Conservation (phyloP, 1,140 invertebrate genomes). For the Xylocopa sonorina region DNA sequence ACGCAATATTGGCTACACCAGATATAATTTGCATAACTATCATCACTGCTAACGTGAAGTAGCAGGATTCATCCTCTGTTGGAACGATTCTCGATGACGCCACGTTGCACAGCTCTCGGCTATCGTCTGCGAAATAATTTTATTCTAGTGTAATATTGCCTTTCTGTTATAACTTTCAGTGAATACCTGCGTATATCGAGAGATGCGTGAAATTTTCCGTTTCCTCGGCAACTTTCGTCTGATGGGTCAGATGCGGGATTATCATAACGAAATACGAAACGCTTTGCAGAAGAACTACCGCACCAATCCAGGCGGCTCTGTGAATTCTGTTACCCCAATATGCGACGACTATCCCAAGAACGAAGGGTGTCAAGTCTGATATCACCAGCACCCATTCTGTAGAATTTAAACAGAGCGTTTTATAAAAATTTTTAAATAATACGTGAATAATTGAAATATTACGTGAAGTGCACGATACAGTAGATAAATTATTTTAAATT, state of each 20-base stretch:
- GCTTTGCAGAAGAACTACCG: conserved; percentile 83
- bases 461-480: no score
- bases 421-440: not conserved
- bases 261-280: conserved; percentile 81
- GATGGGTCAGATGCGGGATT: conserved; percentile 82
- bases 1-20: conserved; percentile 84
- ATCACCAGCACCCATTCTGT: conserved; percentile 84
- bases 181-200: conserved; percentile 75
- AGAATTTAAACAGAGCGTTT: conserved; percentile 22
- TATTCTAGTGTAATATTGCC: not conserved
- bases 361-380: conserved; percentile 82
- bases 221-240: conserved; percentile 71
- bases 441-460: no score
- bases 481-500: no score
- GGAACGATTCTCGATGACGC: conserved; percentile 66
- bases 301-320: conserved; percentile 84
- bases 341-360: conserved; percentile 82
- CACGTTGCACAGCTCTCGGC: conserved; percentile 73
- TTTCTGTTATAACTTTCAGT: not conserved
- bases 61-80: conserved; percentile 71
- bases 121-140: conserved; percentile 73
- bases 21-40: conserved; percentile 84
- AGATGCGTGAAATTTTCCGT: conserved; percentile 72
- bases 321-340: conserved; percentile 85
- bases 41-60: conserved; percentile 81